These are phyloP conservation scores for Acleris emargana DNA, from an alignment of 2,888 invertebrate genomes.

Conservation along the genomic window DNA sequence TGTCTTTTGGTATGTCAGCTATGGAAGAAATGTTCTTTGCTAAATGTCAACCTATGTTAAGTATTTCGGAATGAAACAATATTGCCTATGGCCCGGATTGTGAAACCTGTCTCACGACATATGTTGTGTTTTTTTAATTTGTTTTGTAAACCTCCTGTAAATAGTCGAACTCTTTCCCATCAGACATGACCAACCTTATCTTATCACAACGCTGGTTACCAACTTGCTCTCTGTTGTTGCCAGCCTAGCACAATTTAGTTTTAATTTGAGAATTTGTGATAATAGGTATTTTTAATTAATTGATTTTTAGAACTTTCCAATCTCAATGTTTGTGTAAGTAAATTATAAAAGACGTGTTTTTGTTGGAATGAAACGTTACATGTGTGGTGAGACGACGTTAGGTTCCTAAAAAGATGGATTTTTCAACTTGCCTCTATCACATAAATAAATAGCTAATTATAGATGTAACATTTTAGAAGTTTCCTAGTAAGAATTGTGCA, in stretches of 20 bases:
- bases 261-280: conserved; percentile 75
- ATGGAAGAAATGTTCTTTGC: conserved; percentile 28
- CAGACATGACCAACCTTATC: conserved; percentile 62
- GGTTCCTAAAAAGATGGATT: conserved; percentile 63
- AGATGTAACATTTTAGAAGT: conserved; percentile 26
- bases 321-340: conserved; percentile 49
- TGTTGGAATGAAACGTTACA: conserved; percentile 71
- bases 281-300: conserved; percentile 79
- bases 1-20: conserved; percentile 15
- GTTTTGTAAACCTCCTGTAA: conserved; percentile 59
- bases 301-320: conserved; percentile 49
- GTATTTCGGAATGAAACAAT: conserved; percentile 24
- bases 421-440: conserved; percentile 40
- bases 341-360: conserved; percentile 64
- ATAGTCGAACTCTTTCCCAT: conserved; percentile 76
- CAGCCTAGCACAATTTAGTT: conserved; percentile 76
- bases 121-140: conserved; percentile 69
- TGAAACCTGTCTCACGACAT: conserved; percentile 80
- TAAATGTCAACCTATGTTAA: conserved; percentile 18
- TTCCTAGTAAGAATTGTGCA: conserved; percentile 42
- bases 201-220: conserved; percentile 57
- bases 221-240: conserved; percentile 49
- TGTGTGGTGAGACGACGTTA: conserved; percentile 84
- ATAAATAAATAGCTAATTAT: conserved; percentile 20
- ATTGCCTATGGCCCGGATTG: conserved; percentile 42